These are phyloP conservation scores for Drosophila anomalipes DNA, from an alignment of 2,888 invertebrate species.

Conservation along the genomic window DNA sequence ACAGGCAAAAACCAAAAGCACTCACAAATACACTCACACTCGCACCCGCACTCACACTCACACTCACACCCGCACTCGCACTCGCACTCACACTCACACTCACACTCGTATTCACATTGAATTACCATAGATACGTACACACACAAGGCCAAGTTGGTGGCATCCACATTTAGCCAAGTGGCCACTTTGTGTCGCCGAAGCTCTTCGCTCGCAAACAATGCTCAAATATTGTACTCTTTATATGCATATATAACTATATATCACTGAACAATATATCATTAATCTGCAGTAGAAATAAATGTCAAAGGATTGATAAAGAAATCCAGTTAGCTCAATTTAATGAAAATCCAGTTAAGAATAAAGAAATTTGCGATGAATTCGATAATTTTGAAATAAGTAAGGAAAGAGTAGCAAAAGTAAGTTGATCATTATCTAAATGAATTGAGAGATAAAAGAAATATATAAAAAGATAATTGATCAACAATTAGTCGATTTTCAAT, in stretches of 20 bases:
- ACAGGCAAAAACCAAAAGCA: constrained; percentile 18
- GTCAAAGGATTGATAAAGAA: too few relatives aligned
- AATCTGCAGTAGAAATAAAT: not conserved
- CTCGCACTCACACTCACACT: not conserved
- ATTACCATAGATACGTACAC: constrained; percentile 38
- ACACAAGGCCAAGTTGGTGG: constrained; percentile 27
- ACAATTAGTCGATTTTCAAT: not conserved
- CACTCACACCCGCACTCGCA: constrained; percentile 1
- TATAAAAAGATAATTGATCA: not conserved
- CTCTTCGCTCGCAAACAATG: constrained; percentile 5
- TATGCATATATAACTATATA: not conserved
- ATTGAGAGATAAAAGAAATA: not conserved
- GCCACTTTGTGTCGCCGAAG: constrained; percentile 28
- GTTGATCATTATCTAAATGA: not conserved
- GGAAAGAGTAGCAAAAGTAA: not conserved
- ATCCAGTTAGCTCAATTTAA: too few relatives aligned
- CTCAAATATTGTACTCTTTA: not conserved
- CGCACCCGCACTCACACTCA: not conserved
- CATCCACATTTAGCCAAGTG: constrained; percentile 28
- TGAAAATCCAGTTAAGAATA: not conserved
- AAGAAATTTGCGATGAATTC: not conserved
- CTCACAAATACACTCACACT: constrained; percentile 32
- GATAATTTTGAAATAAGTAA: not conserved
- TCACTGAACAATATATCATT: not conserved
- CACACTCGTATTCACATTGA: constrained; percentile 19